Conservation (phyloP, 2,113 vertebrate species). For the Callaeas wilsoni region DNA sequence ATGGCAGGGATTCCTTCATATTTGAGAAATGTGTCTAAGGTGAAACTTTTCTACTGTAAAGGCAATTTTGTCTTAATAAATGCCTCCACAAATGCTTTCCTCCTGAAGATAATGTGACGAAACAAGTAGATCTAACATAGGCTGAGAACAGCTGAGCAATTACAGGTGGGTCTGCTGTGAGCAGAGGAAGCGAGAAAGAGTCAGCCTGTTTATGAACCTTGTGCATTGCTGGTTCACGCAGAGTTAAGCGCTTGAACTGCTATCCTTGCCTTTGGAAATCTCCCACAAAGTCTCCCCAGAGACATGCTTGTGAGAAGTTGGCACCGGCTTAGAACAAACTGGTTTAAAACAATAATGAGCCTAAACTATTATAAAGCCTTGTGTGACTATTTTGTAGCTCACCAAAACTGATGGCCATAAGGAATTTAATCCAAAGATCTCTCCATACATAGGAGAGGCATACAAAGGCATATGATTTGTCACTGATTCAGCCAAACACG, state of each 20-base stretch:
- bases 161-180: background rate
- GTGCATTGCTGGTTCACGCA: background rate
- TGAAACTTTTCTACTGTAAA: slow-evolving; percentile 45
- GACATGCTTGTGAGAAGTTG: background rate
- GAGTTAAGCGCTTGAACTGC: background rate
- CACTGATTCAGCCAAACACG: background rate
- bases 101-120: slow-evolving; percentile 42
- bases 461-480: background rate
- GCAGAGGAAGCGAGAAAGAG: background rate
- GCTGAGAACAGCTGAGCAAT: slow-evolving; percentile 22
- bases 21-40: slow-evolving; percentile 63
- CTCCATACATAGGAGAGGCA: no score
- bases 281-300: background rate
- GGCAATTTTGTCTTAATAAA: slow-evolving; percentile 55
- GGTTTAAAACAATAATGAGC: background rate
- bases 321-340: background rate
- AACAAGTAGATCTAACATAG: slow-evolving; percentile 15
- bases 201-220: background rate
- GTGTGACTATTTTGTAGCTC: background rate
- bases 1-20: slow-evolving; percentile 69
- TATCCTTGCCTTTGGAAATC: background rate
- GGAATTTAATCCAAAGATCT: background rate
- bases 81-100: slow-evolving; percentile 36
- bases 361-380: background rate
- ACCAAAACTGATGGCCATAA: background rate